Percentiles rank a stretch among this genome's conserved stretches.
Evolutionary conservation across 2,113 vertebrate species (phyloP).

Genomic region (Eulacestoma nigropectus): DNA sequence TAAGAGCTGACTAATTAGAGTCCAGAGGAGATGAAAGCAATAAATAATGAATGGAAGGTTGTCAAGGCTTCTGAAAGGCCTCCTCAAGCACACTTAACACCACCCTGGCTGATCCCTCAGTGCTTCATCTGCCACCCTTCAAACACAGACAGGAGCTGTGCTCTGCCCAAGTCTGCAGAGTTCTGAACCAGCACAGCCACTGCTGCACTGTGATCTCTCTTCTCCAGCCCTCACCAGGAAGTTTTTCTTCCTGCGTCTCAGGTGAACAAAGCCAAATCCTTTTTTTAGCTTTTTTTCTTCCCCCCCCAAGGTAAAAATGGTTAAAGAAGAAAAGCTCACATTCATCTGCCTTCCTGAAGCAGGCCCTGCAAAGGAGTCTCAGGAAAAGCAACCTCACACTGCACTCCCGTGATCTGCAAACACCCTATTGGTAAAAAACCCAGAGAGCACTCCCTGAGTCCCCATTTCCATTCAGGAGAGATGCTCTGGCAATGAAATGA

Average conservation of each 20-base stretch:
- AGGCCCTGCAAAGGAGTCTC: not conserved
- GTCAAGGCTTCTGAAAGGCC: not conserved
- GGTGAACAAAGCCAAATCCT: not conserved
- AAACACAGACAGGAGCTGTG: not conserved
- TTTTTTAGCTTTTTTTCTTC: rapidly evolving
- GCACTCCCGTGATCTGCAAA: rapidly evolving
- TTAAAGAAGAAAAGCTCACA: not conserved
- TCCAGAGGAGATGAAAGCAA: conserved; percentile 25
- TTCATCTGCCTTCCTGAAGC: not conserved
- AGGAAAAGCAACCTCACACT: not conserved
- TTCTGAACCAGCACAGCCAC: not conserved
- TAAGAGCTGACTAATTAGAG: conserved; percentile 26
- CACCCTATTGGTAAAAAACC: not conserved
- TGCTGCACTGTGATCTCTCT: rapidly evolving
- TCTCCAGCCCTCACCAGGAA: not conserved
- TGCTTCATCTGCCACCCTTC: not conserved
- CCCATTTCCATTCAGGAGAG: not conserved
- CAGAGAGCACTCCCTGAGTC: not conserved
- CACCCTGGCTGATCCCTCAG: not conserved
- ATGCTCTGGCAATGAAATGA: not conserved
- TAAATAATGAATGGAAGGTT: conserved; percentile 7
- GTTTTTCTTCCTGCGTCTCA: not conserved
- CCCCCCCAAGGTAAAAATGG: not conserved
- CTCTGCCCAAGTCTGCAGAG: rapidly evolving
- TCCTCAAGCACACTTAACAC: not conserved